Base-by-base conservation (phyloP, 1,140 invertebrate genomes). In the Megalonaias nervosa region DNA sequence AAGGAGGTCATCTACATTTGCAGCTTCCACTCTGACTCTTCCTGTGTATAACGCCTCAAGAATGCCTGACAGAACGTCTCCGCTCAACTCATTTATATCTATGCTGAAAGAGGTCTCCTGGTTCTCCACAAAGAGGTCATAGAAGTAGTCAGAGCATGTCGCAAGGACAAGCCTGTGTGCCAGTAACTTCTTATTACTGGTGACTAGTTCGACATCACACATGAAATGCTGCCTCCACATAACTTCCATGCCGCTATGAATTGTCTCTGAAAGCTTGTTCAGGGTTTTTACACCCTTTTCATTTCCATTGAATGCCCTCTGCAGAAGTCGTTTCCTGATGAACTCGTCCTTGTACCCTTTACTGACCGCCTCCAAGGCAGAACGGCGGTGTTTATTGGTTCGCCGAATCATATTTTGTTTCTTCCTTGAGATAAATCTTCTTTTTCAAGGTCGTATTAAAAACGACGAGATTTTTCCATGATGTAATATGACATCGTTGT, bases 61-160 rank as follows among this genome's bases (percentile, higher is more conserved):
- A n/a, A 85, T 76, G 26, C 60, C 68, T 17, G 80, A 74, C 26
- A 85, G 60, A 21, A 79, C 61, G 17, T 57, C 70, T 1, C 77
- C 73, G 14, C 57, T 66, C 17, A 85, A 65, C 65, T 80, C 81
- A 14, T 71, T 38, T 15, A 81, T 56, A 15, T 71, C 71, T n/a
- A 83, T 21, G 21, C 71, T 62, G 26, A n/a, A 56, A 11, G 67
- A 21, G 31, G 55, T 19, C n/a, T 78, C 59, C n/a, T 62, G 57
- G 16, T 68, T 66, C 69, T 81, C 77, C 14, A 79, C 75, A 67
- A 85, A 83, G 26, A 80, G 60, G 61, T 86, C 83, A 69, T 83
- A 83, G 57, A 86, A 86, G 64, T 80, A 83, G 72, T 85, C 85
- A n/a, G 75, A 84, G 59, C 85, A 83, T 17, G 85, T 75, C 11